These are phyloP conservation scores for Rhodeus uyekii DNA, from an alignment of 2,797 vertebrate species.

Conservation along the genomic window DNA sequence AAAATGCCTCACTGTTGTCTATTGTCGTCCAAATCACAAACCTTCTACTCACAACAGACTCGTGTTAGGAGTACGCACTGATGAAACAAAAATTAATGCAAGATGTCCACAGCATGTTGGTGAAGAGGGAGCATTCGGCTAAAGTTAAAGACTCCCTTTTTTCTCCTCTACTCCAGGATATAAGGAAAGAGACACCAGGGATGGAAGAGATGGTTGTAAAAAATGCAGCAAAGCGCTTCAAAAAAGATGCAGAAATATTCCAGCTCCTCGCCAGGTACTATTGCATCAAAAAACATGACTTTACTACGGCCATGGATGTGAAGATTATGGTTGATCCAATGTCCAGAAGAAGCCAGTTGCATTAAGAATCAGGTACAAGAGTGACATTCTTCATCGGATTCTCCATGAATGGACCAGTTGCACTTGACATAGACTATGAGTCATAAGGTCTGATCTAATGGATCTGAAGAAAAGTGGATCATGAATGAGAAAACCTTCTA, in stretches of 20 bases:
- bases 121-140: conserved; percentile 59
- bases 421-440: conserved; percentile 61
- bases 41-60: conserved; percentile 62
- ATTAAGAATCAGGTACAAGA: not conserved
- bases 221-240: conserved; percentile 66
- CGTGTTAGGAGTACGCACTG: conserved; percentile 64
- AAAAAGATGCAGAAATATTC: conserved; percentile 64
- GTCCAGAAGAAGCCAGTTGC: conserved; percentile 63
- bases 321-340: conserved; percentile 56
- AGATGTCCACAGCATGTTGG: conserved; percentile 65
- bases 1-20: conserved; percentile 63
- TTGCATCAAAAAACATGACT: conserved; percentile 68
- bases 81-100: conserved; percentile 64
- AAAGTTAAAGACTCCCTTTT: conserved; percentile 55
- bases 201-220: conserved; percentile 63
- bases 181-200: conserved; percentile 62
- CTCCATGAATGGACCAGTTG: conserved; percentile 68
- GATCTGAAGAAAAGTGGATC: not conserved
- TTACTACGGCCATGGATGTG: conserved; percentile 56
- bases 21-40: conserved; percentile 59
- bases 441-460: not conserved
- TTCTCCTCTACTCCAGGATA: conserved; percentile 69
- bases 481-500: not conserved
- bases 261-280: conserved; percentile 74
- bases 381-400: conserved; percentile 71